Evolutionary conservation across 1,140 invertebrate species (phyloP).

Genomic region (Bombus polaris): DNA sequence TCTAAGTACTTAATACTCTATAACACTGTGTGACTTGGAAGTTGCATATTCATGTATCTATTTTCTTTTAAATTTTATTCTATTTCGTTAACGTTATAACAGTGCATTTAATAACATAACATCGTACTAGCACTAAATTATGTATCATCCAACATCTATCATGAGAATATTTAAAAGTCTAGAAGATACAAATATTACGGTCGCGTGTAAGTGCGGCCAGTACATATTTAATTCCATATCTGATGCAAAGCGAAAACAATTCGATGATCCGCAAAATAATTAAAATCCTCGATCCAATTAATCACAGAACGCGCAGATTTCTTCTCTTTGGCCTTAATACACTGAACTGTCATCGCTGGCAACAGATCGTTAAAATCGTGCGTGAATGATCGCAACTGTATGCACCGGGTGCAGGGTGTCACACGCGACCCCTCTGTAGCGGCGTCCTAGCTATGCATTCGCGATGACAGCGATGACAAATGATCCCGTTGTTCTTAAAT

Average conservation of each 20-base stretch:
- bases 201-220: too few relatives aligned
- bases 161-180: too few relatives aligned
- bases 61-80: not conserved
- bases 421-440: not conserved
- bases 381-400: conserved; percentile 33
- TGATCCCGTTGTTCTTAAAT: conserved; percentile 48
- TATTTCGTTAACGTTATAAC: not conserved
- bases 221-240: too few relatives aligned
- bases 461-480: conserved; percentile 50
- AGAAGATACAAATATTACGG: too few relatives aligned
- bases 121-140: too few relatives aligned
- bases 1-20: not conserved
- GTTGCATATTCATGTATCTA: not conserved
- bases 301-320: not conserved
- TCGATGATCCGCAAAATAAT: not conserved
- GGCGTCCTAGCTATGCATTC: conserved; percentile 14
- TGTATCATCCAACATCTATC: too few relatives aligned
- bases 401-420: conserved; percentile 32
- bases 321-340: not conserved
- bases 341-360: not conserved
- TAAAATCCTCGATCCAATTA: not conserved
- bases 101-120: not conserved
- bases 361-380: conserved; percentile 12
- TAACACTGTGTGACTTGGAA: not conserved
- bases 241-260: not conserved